Evolutionary conservation across 2,113 vertebrate genomes (phyloP).

Genomic region (Amazona guildingii): DNA sequence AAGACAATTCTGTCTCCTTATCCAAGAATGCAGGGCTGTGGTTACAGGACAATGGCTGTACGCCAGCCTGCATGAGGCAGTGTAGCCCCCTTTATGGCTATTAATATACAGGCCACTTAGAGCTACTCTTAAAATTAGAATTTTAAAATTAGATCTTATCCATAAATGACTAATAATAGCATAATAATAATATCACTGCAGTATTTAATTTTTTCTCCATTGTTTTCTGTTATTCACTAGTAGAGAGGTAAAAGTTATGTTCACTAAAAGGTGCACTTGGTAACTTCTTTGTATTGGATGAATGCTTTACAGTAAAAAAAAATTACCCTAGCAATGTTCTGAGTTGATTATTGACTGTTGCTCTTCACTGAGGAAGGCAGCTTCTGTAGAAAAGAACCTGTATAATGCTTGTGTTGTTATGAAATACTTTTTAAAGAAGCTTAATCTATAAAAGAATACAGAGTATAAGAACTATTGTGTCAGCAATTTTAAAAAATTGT

Average conservation of each 20-base stretch:
- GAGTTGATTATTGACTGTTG: not conserved
- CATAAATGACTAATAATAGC: not conserved
- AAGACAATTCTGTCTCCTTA: not conserved
- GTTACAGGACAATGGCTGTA: not conserved
- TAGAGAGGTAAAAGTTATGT: not conserved
- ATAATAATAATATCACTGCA: not conserved
- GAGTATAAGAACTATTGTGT: not conserved
- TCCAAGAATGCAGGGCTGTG: not conserved
- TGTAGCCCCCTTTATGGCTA: not conserved
- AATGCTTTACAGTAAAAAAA: not conserved
- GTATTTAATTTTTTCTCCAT: not conserved
- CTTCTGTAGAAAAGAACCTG: not conserved
- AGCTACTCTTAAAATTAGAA: not conserved
- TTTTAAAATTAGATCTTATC: constrained; percentile 10
- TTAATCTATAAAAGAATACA: not conserved
- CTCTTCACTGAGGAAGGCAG: not conserved
- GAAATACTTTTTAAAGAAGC: not conserved
- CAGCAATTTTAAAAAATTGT: not conserved
- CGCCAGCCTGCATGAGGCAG: rapidly evolving
- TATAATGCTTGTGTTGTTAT: not conserved
- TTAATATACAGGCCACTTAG: not conserved
- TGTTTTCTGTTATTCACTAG: not conserved
- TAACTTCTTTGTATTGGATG: not conserved
- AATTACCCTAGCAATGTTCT: not conserved
- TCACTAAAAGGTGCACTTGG: not conserved